These are phyloP conservation scores for Antennarius striatus DNA, from an alignment of 2,113 vertebrate species.

Conservation along the genomic window DNA sequence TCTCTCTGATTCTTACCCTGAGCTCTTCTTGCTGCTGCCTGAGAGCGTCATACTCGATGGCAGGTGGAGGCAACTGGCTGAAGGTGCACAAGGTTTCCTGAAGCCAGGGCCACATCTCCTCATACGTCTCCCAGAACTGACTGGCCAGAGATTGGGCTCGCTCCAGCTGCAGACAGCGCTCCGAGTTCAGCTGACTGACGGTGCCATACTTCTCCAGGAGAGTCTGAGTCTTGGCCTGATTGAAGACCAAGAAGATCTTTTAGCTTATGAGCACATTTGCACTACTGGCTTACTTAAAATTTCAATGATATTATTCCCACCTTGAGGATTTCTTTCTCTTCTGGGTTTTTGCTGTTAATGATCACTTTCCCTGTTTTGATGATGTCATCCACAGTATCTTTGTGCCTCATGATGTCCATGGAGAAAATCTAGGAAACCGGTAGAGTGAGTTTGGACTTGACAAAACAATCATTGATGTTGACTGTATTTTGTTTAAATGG, in stretches of 20 bases:
- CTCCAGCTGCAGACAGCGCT: constrained; percentile 94
- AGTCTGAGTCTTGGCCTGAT: constrained; percentile 85
- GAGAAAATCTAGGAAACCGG: constrained; percentile 87
- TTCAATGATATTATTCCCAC: constrained; percentile 66
- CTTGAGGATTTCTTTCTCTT: constrained; percentile 86
- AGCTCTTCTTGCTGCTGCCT: constrained; percentile 95
- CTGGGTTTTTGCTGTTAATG: constrained; percentile 85
- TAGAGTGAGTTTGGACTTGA: constrained; percentile 33
- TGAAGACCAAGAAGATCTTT: constrained; percentile 16
- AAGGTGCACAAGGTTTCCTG: constrained; percentile 86
- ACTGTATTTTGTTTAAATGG: constrained; percentile 26
- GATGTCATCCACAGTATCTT: constrained; percentile 92
- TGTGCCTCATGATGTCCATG: constrained; percentile 97
- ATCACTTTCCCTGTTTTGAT: constrained; percentile 88
- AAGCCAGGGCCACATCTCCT: constrained; percentile 96
- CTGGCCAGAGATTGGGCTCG: constrained; percentile 90
- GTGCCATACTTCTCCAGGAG: constrained; percentile 85
- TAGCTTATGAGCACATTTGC: background rate
- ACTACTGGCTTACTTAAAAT: background rate
- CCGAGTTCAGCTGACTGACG: constrained; percentile 93
- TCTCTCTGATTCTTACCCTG: constrained; percentile 81
- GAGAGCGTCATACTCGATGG: constrained; percentile 93
- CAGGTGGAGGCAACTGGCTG: constrained; percentile 86
- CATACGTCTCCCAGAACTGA: constrained; percentile 98
- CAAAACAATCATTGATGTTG: constrained; percentile 41